These are phyloP conservation scores for Orestias chungarensis DNA, from an alignment of 2,797 vertebrate genomes.

Conservation along the genomic window DNA sequence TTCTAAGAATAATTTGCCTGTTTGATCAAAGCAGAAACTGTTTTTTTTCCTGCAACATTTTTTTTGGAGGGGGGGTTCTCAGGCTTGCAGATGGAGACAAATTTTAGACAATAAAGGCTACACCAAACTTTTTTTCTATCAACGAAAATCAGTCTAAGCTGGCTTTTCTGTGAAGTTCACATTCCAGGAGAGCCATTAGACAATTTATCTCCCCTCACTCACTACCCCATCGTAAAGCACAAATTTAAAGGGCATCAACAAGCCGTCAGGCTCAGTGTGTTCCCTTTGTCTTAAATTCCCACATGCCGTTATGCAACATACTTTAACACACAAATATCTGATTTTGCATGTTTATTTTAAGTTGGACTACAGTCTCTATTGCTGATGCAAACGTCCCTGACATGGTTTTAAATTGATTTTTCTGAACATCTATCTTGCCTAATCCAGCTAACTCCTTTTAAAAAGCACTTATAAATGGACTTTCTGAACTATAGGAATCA, in stretches of 20 bases:
- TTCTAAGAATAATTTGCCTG: neutral
- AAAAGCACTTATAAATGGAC: neutral
- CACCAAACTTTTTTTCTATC: slow-evolving; percentile 47
- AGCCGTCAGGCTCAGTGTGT: slow-evolving; percentile 51
- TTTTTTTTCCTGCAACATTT: slow-evolving; percentile 10
- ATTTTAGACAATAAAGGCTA: slow-evolving; percentile 40
- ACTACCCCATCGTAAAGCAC: slow-evolving; percentile 47
- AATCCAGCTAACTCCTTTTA: neutral
- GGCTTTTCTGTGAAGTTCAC: slow-evolving; percentile 66
- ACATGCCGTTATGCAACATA: slow-evolving; percentile 46
- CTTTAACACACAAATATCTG: slow-evolving; percentile 7
- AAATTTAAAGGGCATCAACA: slow-evolving; percentile 70
- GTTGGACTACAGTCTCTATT: slow-evolving; percentile 24
- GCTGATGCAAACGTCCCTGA: neutral
- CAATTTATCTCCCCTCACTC: slow-evolving; percentile 65
- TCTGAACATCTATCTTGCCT: neutral
- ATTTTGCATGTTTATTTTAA: slow-evolving; percentile 26
- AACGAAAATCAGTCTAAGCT: slow-evolving; percentile 59
- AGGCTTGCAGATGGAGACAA: slow-evolving; percentile 9
- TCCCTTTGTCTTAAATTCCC: slow-evolving; percentile 50
- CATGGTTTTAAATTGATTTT: neutral
- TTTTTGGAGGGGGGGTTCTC: slow-evolving; percentile 33
- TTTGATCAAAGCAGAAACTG: slow-evolving; percentile 21
- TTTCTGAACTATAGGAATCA: neutral
- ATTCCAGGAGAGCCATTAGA: slow-evolving; percentile 80